Percentiles rank a stretch among this genome's conserved stretches.
Conservation (phyloP, 2,797 vertebrate species). For the Anableps anableps region DNA sequence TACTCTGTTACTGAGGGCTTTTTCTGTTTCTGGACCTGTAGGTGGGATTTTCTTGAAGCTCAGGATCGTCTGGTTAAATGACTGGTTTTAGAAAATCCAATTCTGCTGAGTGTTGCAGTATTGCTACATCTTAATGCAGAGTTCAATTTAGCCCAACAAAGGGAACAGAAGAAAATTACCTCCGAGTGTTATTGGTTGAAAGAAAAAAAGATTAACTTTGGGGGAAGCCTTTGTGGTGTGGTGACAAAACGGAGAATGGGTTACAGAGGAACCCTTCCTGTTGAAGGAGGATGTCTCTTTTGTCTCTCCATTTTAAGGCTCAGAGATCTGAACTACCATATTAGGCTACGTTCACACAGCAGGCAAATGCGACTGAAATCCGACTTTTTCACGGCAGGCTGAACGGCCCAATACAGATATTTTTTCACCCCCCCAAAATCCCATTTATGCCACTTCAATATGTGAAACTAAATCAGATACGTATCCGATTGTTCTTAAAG, state of each 20-base stretch:
- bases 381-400: too few species aligned
- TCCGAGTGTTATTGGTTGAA: conserved; percentile 64
- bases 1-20: not conserved
- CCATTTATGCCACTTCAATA: too few species aligned
- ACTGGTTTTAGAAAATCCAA: conserved; percentile 45
- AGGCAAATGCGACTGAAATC: too few species aligned
- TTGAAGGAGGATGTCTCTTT: conserved; percentile 21
- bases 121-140: conserved; percentile 41
- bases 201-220: conserved; percentile 30
- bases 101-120: conserved; percentile 45
- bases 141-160: conserved; percentile 56
- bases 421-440: too few species aligned
- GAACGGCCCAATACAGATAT: too few species aligned
- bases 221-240: conserved; percentile 50
- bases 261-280: conserved; percentile 29
- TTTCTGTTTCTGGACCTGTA: not conserved
- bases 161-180: conserved; percentile 56
- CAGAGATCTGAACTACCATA: not conserved
- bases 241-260: conserved; percentile 32
- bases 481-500: too few species aligned
- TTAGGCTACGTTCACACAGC: too few species aligned
- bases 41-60: not conserved
- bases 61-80: not conserved
- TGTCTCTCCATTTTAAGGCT: conserved; percentile 15
- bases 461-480: too few species aligned